Base-by-base conservation (phyloP, 2,113 vertebrate species). In the Myiozetetes cayanensis region DNA sequence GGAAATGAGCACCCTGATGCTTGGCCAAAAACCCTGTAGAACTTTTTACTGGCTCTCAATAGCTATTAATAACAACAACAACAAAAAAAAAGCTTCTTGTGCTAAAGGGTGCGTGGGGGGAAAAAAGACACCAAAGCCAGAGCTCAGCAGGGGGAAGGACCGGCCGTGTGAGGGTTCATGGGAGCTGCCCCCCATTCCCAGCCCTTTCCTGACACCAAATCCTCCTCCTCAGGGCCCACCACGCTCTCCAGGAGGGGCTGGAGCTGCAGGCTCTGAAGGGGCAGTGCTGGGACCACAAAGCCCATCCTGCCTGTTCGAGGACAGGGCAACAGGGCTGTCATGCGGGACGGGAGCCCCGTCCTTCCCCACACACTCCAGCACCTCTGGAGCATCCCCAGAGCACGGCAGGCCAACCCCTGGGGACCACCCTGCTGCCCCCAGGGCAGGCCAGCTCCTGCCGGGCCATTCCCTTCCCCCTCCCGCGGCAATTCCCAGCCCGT, bases 21-120 rank as follows among this genome's bases (percentile, higher is more conserved):
- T 89, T 21, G 43, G 85, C 94, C 94, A 95, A 89, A 52, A 89
- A 52, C 35, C 91, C 90, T 0, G 0, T 82, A 61, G 87, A 87
- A 87, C 55, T 58, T 93, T 70, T 95, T 93, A 94, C 21, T 89
- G 49, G 84, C 74, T 88, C 91, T 62, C 91, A 58, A 91, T 74
- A 66, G 82, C 78, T 93, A 58, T 65, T 90, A 95, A 68, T 73
- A 85, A 85, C 35, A 30, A 61, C 14, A 52, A 46, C 9, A 59
- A 43, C 17, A 47, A 50, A 66, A 46, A 85, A 81, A 87, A 52
- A 16, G n/a, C 18, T 87, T 84, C 89, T 93, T 84, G 30, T 71
- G 68, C 84, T 85, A 31, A 86, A 59, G 25, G 27, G 55, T 58
- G 47, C 63, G 10, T 3, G 2, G 55, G 49, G 37, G 37, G 27